Conservation (phyloP, 2,888 invertebrate genomes). For the Epiblema foenella region DNA sequence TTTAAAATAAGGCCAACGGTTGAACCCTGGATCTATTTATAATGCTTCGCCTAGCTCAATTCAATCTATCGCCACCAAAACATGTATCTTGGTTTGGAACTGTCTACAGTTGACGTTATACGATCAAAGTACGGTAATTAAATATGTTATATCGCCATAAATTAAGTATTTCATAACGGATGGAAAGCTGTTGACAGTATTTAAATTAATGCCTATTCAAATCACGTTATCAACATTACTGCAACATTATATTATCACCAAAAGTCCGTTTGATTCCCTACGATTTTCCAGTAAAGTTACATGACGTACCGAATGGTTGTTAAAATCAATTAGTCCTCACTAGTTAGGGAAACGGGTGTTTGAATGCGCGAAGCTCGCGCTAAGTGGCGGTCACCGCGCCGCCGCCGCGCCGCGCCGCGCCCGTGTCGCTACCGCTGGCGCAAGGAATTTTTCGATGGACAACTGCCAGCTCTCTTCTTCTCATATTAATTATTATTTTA, state of each 20-base stretch:
- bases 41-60: slow-evolving; percentile 40
- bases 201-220: slow-evolving; percentile 8
- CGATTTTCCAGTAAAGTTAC: slow-evolving; percentile 4
- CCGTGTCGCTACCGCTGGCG: slow-evolving; percentile 49
- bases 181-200: background rate
- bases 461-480: slow-evolving; percentile 76
- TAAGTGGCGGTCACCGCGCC: slow-evolving; percentile 9
- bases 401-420: slow-evolving; percentile 4
- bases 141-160: background rate
- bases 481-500: slow-evolving; percentile 84
- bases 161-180: background rate
- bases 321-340: slow-evolving; percentile 18
- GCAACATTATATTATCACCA: background rate
- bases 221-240: background rate
- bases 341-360: slow-evolving; percentile 23
- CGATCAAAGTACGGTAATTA: background rate
- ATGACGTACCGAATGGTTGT: slow-evolving; percentile 17
- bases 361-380: slow-evolving; percentile 13
- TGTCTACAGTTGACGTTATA: slow-evolving; percentile 1
- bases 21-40: slow-evolving; percentile 42
- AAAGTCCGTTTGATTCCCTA: background rate
- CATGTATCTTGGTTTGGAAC: slow-evolving; percentile 20
- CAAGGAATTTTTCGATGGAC: slow-evolving; percentile 73
- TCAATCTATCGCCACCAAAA: slow-evolving; percentile 29
- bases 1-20: slow-evolving; percentile 40